Percentiles rank a stretch among this genome's conserved stretches.
Evolutionary conservation across 2,888 invertebrate species (phyloP).

Genomic region (Ophraella communa): DNA sequence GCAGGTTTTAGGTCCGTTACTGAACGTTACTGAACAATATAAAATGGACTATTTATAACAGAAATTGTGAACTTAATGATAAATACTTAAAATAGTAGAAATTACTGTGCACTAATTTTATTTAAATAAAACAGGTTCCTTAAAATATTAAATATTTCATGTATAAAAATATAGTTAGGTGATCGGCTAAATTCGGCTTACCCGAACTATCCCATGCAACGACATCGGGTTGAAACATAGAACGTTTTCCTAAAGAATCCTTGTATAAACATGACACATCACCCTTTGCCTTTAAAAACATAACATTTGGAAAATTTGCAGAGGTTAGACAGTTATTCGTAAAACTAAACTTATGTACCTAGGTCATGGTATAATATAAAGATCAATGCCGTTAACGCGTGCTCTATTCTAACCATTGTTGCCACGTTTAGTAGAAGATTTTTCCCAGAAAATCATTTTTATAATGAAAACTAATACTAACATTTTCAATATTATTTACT

Average conservation of each 20-base stretch:
- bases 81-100: too few relatives aligned
- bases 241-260: background rate
- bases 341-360: slow-evolving; percentile 22
- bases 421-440: too few relatives aligned
- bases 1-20: too few relatives aligned
- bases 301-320: slow-evolving; percentile 19
- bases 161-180: too few relatives aligned
- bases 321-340: slow-evolving; percentile 27
- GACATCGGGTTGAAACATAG: background rate
- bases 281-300: background rate
- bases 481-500: too few relatives aligned
- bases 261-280: background rate
- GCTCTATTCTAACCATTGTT: slow-evolving; percentile 16
- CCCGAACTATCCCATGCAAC: slow-evolving; percentile 1
- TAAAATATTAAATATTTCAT: too few relatives aligned
- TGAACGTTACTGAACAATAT: too few relatives aligned
- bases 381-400: slow-evolving; percentile 34
- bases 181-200: slow-evolving; percentile 5
- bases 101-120: too few relatives aligned
- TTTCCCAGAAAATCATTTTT: background rate
- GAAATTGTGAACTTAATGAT: too few relatives aligned
- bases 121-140: background rate
- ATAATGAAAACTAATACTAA: too few relatives aligned
- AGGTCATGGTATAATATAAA: slow-evolving; percentile 26
- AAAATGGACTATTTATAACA: too few relatives aligned